A percentile compares a stretch with the other conserved stretches of the same genome.
Evolutionary conservation across 2,113 vertebrate species (phyloP).

Genomic region (Canis aureus): DNA sequence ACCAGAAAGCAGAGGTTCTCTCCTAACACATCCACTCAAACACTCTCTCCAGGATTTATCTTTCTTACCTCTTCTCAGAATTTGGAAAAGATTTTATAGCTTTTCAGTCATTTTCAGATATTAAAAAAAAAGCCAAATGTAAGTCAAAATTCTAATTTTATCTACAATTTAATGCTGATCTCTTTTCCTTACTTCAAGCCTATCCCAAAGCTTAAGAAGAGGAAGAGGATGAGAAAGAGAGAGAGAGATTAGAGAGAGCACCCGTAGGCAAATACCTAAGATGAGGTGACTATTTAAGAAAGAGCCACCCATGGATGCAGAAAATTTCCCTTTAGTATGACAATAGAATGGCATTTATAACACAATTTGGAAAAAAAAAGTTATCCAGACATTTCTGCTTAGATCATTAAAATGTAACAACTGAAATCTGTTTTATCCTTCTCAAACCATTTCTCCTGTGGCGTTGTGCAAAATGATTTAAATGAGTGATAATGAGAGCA

Average conservation of each 20-base stretch:
- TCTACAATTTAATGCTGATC: background rate
- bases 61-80: background rate
- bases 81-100: background rate
- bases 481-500: background rate
- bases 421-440: background rate
- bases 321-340: background rate
- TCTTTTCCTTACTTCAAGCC: background rate
- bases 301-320: background rate
- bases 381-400: background rate
- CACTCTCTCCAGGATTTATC: background rate
- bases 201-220: background rate
- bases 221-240: background rate
- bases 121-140: background rate
- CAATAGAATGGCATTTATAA: background rate
- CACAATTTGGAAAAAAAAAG: background rate
- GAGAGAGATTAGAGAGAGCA: background rate
- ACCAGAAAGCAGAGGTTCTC: background rate
- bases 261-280: background rate
- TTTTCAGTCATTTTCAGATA: slow-evolving; percentile 30
- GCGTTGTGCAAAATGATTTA: background rate
- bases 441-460: background rate
- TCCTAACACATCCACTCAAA: background rate
- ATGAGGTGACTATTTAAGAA: background rate
- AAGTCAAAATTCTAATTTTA: background rate
- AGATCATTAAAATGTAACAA: background rate